These are phyloP conservation scores for Gonocerus acuteangulatus DNA, from an alignment of 2,888 invertebrate genomes.

Conservation along the genomic window DNA sequence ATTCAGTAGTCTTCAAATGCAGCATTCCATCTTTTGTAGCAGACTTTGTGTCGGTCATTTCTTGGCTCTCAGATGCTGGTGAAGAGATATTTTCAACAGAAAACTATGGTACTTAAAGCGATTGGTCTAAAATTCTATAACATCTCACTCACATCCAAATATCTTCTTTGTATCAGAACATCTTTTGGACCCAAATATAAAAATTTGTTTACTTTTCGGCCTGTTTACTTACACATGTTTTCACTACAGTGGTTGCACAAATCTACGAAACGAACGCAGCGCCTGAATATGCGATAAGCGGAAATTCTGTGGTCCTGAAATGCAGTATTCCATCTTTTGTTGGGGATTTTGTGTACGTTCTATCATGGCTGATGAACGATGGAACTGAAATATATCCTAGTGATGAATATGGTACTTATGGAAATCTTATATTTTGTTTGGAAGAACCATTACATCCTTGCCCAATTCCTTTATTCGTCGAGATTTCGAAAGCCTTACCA, in stretches of 20 bases:
- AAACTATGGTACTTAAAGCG: slow-evolving; percentile 10
- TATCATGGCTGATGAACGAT: slow-evolving; percentile 78
- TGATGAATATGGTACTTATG: slow-evolving; percentile 31
- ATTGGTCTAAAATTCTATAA: background rate
- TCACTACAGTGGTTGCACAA: slow-evolving; percentile 45
- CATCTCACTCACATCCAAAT: slow-evolving; percentile 4
- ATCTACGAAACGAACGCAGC: slow-evolving; percentile 75
- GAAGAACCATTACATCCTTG: background rate
- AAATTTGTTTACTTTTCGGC: no score
- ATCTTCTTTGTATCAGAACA: background rate
- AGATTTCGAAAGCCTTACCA: no score
- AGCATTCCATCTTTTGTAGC: slow-evolving; percentile 87
- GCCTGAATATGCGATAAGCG: slow-evolving; percentile 83
- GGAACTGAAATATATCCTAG: slow-evolving; percentile 60
- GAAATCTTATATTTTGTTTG: background rate
- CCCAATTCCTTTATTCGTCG: no score
- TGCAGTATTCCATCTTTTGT: slow-evolving; percentile 89
- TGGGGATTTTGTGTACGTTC: slow-evolving; percentile 81
- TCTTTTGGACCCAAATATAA: no score
- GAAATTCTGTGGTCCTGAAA: slow-evolving; percentile 80
- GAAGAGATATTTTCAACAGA: slow-evolving; percentile 3
- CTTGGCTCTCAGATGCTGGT: slow-evolving; percentile 56
- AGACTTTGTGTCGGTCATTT: slow-evolving; percentile 79
- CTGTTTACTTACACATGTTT: background rate
- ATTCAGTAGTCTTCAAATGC: slow-evolving; percentile 80